phyloP scores from a whole-genome alignment of 2,888 invertebrate species.

The Venusia cambrica region DNA sequence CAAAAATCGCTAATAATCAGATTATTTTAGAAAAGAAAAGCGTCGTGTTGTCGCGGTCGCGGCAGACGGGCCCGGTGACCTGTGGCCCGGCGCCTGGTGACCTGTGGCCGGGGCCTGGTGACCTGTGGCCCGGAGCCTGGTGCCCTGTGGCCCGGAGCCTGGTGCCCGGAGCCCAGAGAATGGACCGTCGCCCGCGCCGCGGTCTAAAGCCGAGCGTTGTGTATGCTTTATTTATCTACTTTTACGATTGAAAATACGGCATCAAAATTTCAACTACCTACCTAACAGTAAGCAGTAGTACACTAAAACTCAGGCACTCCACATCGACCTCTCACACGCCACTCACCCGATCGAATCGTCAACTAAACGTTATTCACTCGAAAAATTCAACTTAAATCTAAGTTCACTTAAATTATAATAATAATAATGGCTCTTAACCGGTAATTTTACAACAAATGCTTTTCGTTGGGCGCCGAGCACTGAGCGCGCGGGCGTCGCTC shows the following conservation, averaged over 20 bases:
- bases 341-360: slow-evolving; percentile 74
- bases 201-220: slow-evolving; percentile 65
- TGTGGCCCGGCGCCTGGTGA: too few relatives aligned
- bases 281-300: slow-evolving; percentile 81
- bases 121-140: too few relatives aligned
- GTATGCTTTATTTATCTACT: slow-evolving; percentile 72
- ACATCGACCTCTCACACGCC: slow-evolving; percentile 76
- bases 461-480: slow-evolving; percentile 75
- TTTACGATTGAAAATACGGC: slow-evolving; percentile 77
- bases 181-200: slow-evolving; percentile 24
- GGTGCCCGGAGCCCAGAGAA: slow-evolving; percentile 26
- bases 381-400: slow-evolving; percentile 79
- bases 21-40: slow-evolving; percentile 73
- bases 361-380: slow-evolving; percentile 77
- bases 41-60: slow-evolving; percentile 48
- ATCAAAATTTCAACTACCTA: slow-evolving; percentile 80
- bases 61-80: too few relatives aligned
- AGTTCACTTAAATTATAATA: slow-evolving; percentile 76
- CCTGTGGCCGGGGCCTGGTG: too few relatives aligned
- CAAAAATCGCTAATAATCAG: slow-evolving; percentile 75
- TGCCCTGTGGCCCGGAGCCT: too few relatives aligned
- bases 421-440: slow-evolving; percentile 78
- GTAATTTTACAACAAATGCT: slow-evolving; percentile 79
- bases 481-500: slow-evolving; percentile 56
- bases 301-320: slow-evolving; percentile 77